Evolutionary conservation across 2,888 invertebrate genomes (phyloP), one percentile per base, ranked within the genome.

Genomic region (Pecten maximus): DNA sequence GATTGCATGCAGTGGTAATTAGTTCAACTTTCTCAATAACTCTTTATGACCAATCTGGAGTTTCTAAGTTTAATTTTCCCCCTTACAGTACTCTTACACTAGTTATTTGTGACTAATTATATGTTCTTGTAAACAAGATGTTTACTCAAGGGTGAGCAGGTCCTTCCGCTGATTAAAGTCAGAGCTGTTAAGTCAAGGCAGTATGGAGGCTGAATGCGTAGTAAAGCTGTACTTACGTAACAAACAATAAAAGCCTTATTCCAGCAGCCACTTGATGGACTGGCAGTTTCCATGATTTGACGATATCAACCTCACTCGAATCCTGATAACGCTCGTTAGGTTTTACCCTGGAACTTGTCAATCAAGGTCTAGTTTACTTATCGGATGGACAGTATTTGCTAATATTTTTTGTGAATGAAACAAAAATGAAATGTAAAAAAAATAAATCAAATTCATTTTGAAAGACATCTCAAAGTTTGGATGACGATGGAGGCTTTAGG

Each of bases 341-440:
- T 74, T 28, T 74, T 35, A 74, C 54, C 54, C 54, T 54, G 54
- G 54, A 54, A 54, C 54, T 3, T 54, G 54, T 54, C 54, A 54
- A 54, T 54, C 54, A 54, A 23, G n/a, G 40, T 87, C 10, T 87
- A 10, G 23, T 40, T 87, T 87, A 87, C n/a, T 87, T 16, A 23
- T 87, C 23, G 39, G 15, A 39, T 19, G 4, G 8, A 87, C 44
- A 40, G 87, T 19, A 39, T 2, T 87, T 87, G 10, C 10, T 87
- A 39, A 19, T 87, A 40, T 87, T 87, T 40, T 40, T 40, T 87
- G 87, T 40, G 39, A 87, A 87, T 87, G 44, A 87, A 87, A 40
- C 40, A 19, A 87, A 0, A 87, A 40, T 12, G 15, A 87, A 87
- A 87, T 39, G 16, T 15, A 16, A 50, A 50, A 6, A 23, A 19